Base-by-base conservation (phyloP, 2,888 invertebrate species). In the Pomacea canaliculata region DNA sequence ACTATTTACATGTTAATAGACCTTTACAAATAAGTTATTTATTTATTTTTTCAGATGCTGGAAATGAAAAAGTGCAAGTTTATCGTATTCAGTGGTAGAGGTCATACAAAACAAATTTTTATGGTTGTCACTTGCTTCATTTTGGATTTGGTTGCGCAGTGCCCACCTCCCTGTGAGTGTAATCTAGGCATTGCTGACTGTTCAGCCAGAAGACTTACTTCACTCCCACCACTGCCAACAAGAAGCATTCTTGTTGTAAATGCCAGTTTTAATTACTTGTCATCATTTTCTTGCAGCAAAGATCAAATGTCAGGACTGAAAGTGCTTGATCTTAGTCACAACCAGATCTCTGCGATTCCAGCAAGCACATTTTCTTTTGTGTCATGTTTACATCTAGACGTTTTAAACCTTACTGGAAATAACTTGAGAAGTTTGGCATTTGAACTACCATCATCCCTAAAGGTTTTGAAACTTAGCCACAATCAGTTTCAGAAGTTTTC, bases 391-490 rank as follows among this genome's bases (percentile, higher is more conserved):
- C 49, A 59, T n/a, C 73, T 77, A 13, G 48, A 37, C 9, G 27
- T 70, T 18, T 56, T 83, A 37, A 80, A 83, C 72, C 71, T 80
- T 1, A 79, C 82, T 18, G 46, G 76, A 56, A 83, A 83, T 69
- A 23, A 66, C 18, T 69, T 83, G n/a, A 71, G 62, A 9, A 46
- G 76, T 1, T 37, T 82, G 49, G 65, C 72, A 10, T 70, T 73
- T 27, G 56, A 37, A 19, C 67, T 80, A 12, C 78, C 80, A 7
- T 16, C 23, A 48, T 63, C 66, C 60, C 18, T 80, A 23, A 68
- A 73, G 49, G 65, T 73, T 59, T 23, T 80, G 19, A 73, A 75
- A 67, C 51, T 77, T n/a, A 68, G 70, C 37, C 49, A 37, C 16
- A 80, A 80, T 51, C 23, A 62, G 19, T 74, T 80, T 18, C 71